Evolutionary conservation across 1,140 invertebrate genomes (phyloP).

Genomic region (Palaemon carinicauda): DNA sequence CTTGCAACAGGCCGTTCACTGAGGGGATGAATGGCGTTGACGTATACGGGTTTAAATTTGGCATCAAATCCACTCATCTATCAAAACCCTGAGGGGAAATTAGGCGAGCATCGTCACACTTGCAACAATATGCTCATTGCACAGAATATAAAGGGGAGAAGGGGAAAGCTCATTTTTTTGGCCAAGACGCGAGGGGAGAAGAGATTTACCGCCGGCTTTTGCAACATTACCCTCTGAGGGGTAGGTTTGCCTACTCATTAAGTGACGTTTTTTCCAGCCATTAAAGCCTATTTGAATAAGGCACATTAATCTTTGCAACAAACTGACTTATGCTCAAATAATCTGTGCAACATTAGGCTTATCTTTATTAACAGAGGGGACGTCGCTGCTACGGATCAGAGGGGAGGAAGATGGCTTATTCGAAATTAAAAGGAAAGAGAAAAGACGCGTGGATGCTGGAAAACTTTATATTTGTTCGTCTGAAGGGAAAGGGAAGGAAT

Average conservation of each 20-base stretch:
- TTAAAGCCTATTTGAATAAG: constrained; percentile 29
- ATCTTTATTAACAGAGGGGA: constrained; percentile 29
- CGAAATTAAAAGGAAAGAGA: background rate
- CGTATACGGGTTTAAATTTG: too few species aligned
- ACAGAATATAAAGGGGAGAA: background rate
- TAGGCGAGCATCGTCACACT: constrained; percentile 21
- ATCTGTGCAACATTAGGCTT: background rate
- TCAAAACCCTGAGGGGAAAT: background rate
- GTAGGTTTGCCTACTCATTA: constrained; percentile 26
- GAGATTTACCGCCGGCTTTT: background rate
- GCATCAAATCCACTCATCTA: too few species aligned
- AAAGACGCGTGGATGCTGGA: too few species aligned
- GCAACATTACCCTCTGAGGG: constrained; percentile 36
- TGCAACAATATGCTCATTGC: constrained; percentile 54
- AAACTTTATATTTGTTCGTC: too few species aligned
- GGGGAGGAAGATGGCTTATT: background rate
- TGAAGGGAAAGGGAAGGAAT: too few species aligned
- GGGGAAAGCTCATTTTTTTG: constrained; percentile 16
- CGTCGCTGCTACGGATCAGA: background rate
- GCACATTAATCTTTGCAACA: constrained; percentile 36
- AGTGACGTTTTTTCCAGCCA: constrained; percentile 2
- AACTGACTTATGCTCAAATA: constrained; percentile 18
- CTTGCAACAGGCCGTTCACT: too few species aligned
- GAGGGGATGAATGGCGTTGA: too few species aligned
- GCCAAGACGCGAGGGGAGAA: constrained; percentile 5